Evolutionary conservation across 2,113 vertebrate species (phyloP).

Genomic region (Riparia riparia): DNA sequence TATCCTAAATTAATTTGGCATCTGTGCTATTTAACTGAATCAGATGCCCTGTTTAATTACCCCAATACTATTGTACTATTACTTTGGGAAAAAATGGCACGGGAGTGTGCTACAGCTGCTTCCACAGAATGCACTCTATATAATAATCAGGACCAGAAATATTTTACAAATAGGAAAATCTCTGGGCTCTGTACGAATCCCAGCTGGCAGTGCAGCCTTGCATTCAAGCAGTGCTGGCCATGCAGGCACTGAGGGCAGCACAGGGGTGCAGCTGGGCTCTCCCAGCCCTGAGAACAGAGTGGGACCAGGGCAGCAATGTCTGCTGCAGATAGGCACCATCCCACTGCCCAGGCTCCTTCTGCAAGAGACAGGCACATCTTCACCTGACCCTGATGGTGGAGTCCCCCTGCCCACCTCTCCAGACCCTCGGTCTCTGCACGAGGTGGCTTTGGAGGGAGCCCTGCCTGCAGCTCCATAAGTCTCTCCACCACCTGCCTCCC

Average conservation of each 20-base stretch:
- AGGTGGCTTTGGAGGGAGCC: background rate
- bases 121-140: background rate
- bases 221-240: rapidly evolving
- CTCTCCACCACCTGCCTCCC: background rate
- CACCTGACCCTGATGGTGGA: background rate
- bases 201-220: background rate
- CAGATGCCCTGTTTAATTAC: background rate
- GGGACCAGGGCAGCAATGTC: background rate
- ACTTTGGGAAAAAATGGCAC: slow-evolving; percentile 12
- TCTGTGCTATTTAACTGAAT: background rate
- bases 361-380: background rate
- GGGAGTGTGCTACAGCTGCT: slow-evolving; percentile 12
- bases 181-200: background rate
- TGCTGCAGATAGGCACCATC: background rate
- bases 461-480: background rate
- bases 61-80: background rate
- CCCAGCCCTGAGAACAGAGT: rapidly evolving
- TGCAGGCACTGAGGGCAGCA: background rate
- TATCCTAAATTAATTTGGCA: background rate
- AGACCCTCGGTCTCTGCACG: rapidly evolving
- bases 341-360: background rate
- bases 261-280: rapidly evolving
- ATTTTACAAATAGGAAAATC: background rate
- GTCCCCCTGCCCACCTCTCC: background rate
- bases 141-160: background rate